phyloP scores from a whole-genome alignment of 1,140 invertebrate genomes.

The Armadillidium nasatum region DNA sequence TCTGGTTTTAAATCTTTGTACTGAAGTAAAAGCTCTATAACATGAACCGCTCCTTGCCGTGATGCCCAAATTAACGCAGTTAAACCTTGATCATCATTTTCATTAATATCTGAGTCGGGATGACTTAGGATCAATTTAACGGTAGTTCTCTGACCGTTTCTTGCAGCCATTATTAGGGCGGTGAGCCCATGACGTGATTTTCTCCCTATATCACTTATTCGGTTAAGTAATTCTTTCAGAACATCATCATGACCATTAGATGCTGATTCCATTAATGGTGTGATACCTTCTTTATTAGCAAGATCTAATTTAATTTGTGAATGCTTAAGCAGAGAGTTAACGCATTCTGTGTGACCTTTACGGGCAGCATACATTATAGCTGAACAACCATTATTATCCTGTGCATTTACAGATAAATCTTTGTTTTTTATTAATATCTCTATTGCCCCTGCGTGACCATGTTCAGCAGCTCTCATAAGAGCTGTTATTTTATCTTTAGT shows the following conservation, averaged over 20 bases:
- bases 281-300: constrained; percentile 29
- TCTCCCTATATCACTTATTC: constrained; percentile 2
- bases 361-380: constrained; percentile 38
- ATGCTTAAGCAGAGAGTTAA: constrained; percentile 38
- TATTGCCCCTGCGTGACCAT: constrained; percentile 37
- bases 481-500: constrained; percentile 42
- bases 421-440: constrained; percentile 41
- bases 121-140: constrained; percentile 36
- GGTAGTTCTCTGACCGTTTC: constrained; percentile 31
- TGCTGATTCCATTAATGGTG: constrained; percentile 38
- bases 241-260: constrained; percentile 38
- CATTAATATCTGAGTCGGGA: constrained; percentile 41
- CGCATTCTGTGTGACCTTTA: constrained; percentile 36
- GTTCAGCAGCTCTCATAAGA: constrained; percentile 42
- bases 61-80: constrained; percentile 38
- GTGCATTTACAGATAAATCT: constrained; percentile 38
- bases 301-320: constrained; percentile 29
- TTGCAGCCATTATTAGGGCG: constrained; percentile 36
- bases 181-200: constrained; percentile 34
- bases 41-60: constrained; percentile 32
- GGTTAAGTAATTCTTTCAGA: constrained; percentile 28
- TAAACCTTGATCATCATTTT: constrained; percentile 34
- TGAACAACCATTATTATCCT: constrained; percentile 35
- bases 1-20: constrained; percentile 36
- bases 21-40: constrained; percentile 41